Conservation (phyloP, 2,888 invertebrate species). For the Atrina japonica region DNA sequence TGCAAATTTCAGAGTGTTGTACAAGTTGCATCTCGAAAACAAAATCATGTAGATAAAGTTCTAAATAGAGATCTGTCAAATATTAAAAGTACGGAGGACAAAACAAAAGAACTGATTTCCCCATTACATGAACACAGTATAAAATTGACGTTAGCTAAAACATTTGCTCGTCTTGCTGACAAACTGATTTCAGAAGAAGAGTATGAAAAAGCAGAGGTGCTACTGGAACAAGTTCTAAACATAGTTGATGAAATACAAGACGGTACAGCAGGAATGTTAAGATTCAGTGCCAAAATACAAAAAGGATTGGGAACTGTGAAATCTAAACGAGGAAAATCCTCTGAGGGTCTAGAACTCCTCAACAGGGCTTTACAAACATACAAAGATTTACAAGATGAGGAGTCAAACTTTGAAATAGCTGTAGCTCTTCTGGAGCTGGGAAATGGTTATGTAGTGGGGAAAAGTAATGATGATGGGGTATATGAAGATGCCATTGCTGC, state of each 20-base stretch:
- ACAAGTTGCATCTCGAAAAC: constrained; percentile 54
- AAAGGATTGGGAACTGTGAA: constrained; percentile 75
- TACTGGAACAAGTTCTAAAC: constrained; percentile 71
- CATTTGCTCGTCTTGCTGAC: constrained; percentile 67
- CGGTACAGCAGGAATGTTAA: constrained; percentile 69
- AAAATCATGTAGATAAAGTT: constrained; percentile 31
- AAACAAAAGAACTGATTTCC: constrained; percentile 61
- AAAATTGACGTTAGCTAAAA: constrained; percentile 68
- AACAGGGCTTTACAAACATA: constrained; percentile 74
- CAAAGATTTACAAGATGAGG: constrained; percentile 69
- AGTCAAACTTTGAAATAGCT: constrained; percentile 72
- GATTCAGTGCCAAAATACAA: constrained; percentile 72
- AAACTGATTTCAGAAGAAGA: constrained; percentile 68
- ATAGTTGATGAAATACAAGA: constrained; percentile 75
- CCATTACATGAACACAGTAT: constrained; percentile 70
- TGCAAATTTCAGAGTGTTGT: constrained; percentile 67
- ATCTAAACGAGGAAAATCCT: constrained; percentile 73
- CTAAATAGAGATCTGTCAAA: constrained; percentile 19
- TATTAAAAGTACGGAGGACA: constrained; percentile 30
- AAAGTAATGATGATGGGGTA: constrained; percentile 71
- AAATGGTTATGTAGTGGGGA: constrained; percentile 74
- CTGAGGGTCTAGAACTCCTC: constrained; percentile 72
- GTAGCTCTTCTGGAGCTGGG: constrained; percentile 76
- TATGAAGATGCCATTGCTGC: constrained; percentile 74
- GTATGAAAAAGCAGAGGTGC: constrained; percentile 67